phyloP scores from a whole-genome alignment of 1,140 invertebrate genomes.

The Archivesica marissinica region DNA sequence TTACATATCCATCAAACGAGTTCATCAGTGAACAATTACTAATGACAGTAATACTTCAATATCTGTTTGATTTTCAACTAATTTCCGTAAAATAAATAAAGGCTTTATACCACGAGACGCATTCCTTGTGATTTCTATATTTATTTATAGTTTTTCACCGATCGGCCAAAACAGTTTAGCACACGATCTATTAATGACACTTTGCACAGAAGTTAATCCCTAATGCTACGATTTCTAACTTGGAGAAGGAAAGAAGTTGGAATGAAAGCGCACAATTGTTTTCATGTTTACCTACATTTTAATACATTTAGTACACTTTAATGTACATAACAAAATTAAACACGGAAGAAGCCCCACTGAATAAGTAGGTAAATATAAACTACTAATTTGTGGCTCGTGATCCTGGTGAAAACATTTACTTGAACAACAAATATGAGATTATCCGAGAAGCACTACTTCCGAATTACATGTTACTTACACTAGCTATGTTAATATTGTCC shows the following conservation, averaged over 20 bases:
- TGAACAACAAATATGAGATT: slow-evolving; percentile 16
- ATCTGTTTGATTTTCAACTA: too few species aligned
- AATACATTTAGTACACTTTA: slow-evolving; percentile 59
- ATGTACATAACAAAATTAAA: slow-evolving; percentile 64
- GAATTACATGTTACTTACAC: slow-evolving; percentile 33
- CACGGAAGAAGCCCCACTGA: slow-evolving; percentile 20
- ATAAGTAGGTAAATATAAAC: slow-evolving; percentile 10
- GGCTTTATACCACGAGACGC: too few species aligned
- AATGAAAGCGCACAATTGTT: slow-evolving; percentile 34
- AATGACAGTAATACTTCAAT: too few species aligned
- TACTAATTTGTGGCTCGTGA: not conserved
- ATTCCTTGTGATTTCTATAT: not conserved
- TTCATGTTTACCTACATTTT: slow-evolving; percentile 55
- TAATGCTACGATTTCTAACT: slow-evolving; percentile 35
- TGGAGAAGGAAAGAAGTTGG: slow-evolving; percentile 2
- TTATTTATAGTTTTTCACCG: not conserved
- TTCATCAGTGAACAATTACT: too few species aligned
- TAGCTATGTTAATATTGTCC: not conserved
- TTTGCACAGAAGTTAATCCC: slow-evolving; percentile 23
- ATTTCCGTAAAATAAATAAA: too few species aligned
- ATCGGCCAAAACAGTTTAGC: not conserved
- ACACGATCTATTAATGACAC: not conserved
- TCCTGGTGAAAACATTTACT: slow-evolving; percentile 27
- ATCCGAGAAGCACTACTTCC: slow-evolving; percentile 33
- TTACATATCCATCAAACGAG: too few species aligned